Evolutionary conservation across 2,888 invertebrate genomes (phyloP).

Genomic region (Leucania comma): DNA sequence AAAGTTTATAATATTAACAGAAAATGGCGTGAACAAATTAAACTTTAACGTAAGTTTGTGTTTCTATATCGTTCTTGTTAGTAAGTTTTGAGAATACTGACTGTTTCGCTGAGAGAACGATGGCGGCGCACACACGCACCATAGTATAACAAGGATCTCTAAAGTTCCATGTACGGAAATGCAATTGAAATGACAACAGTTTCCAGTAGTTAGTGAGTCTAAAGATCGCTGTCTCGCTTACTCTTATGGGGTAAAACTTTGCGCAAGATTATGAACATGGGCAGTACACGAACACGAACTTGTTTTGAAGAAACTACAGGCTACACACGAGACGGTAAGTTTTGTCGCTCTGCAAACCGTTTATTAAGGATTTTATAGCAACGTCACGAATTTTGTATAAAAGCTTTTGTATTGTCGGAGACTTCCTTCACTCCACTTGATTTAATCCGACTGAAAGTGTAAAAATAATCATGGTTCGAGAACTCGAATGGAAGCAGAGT

Average conservation of each 20-base stretch:
- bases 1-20: conserved; percentile 50
- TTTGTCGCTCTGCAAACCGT: conserved; percentile 1
- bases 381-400: neutral
- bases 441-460: neutral
- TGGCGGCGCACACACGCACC: conserved; percentile 14
- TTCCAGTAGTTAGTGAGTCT: conserved; percentile 20
- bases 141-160: conserved; percentile 14
- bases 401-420: neutral
- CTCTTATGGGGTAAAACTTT: conserved; percentile 7
- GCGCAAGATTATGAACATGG: conserved; percentile 21
- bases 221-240: conserved; percentile 5
- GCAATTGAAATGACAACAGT: conserved; percentile 37
- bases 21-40: conserved; percentile 53
- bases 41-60: conserved; percentile 51
- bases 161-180: conserved; percentile 21
- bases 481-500: neutral
- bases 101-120: conserved; percentile 11
- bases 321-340: conserved; percentile 3
- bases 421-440: neutral
- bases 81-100: conserved; percentile 31
- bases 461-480: neutral
- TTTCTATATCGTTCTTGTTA: conserved; percentile 41
- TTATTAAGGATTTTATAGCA: neutral
- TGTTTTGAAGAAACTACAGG: conserved; percentile 1
- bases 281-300: conserved; percentile 14